Conservation (phyloP, 2,888 invertebrate species). For the Netelia fuscicornis region DNA sequence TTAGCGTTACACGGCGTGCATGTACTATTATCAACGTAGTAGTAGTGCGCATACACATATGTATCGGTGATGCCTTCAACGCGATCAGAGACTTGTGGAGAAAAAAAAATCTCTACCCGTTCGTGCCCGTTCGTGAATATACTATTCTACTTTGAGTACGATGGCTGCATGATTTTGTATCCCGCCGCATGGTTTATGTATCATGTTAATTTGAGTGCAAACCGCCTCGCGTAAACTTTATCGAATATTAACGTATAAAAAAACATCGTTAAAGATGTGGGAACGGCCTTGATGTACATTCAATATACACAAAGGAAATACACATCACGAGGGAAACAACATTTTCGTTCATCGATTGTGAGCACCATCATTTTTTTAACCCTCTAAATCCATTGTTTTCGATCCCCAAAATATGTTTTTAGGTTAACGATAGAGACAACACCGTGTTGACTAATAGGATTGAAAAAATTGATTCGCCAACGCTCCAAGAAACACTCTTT, state of each 20-base stretch:
- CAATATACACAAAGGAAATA: constrained; percentile 44
- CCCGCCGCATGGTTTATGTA: constrained; percentile 75
- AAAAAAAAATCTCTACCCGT: constrained; percentile 64
- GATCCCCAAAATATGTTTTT: constrained; percentile 37
- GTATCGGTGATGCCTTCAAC: constrained; percentile 41
- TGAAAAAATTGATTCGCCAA: constrained; percentile 15
- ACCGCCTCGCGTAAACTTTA: constrained; percentile 7
- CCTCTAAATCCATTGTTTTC: constrained; percentile 37
- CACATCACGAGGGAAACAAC: constrained; percentile 43
- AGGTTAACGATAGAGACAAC: constrained; percentile 34
- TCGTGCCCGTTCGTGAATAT: constrained; percentile 63
- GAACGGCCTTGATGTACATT: constrained; percentile 38
- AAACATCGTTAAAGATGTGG: constrained; percentile 40
- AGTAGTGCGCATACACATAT: not conserved
- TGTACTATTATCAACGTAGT: not conserved
- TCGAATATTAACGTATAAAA: not conserved
- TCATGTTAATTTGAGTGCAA: constrained; percentile 66
- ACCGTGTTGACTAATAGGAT: constrained; percentile 41
- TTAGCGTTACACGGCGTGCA: not conserved
- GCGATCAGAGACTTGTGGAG: constrained; percentile 51
- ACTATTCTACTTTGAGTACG: constrained; percentile 51
- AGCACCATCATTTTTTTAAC: constrained; percentile 33
- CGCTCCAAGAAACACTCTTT: not conserved
- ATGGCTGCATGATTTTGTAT: constrained; percentile 71
- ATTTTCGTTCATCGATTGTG: constrained; percentile 60